Base-by-base conservation (phyloP, 2,113 vertebrate genomes). In the Lophotis ruficrista region DNA sequence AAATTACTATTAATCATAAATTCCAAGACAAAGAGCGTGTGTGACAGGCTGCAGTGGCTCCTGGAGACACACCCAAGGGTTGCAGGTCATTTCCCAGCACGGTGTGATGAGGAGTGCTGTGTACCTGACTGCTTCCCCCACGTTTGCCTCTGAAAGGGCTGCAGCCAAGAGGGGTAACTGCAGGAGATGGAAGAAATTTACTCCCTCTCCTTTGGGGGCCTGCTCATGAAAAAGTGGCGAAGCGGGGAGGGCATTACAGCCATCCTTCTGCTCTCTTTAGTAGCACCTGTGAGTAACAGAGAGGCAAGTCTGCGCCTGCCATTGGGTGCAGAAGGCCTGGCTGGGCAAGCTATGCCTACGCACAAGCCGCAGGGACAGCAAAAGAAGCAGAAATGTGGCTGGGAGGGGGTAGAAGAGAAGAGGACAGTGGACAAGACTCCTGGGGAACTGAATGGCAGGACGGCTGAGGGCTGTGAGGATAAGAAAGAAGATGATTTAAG, bases 101-200 rank as follows among this genome's bases (percentile, higher is more conserved):
- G 5, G 8, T 18, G 48, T 38, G 27, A 9, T 41, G 22, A 5
- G 43, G 8, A 88, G 10, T 3, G 0, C 48, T 9, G 16, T 19
- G 31, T n/a, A 41, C 31, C 69, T 41, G 56, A 37, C 18, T 28
- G 19, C 38, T 86, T 68, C 69, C 10, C 33, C 10, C 22, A 35
- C 3, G 1, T 69, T 68, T 65, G 37, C 64, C 66, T 83, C 68
- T 61, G 37, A 35, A 73, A 77, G 14, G 3, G 0, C 8, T 48
- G 37, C 80, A 83, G 58, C 12, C 83, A 90, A 11, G 23, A 27
- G 15, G 14, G 24, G 11, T 8, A 65, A 43, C 4, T 45, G 21
- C 0, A 0, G 19, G 19, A 80, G 14, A 35, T 2, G 20, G 33
- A 81, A 43, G 30, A 87, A 93, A 53, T 72, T 38, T 0, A 17